Percentiles rank a stretch among this genome's conserved stretches.
phyloP scores from a whole-genome alignment of 1,140 invertebrate genomes.

The Dendrolimus punctatus region DNA sequence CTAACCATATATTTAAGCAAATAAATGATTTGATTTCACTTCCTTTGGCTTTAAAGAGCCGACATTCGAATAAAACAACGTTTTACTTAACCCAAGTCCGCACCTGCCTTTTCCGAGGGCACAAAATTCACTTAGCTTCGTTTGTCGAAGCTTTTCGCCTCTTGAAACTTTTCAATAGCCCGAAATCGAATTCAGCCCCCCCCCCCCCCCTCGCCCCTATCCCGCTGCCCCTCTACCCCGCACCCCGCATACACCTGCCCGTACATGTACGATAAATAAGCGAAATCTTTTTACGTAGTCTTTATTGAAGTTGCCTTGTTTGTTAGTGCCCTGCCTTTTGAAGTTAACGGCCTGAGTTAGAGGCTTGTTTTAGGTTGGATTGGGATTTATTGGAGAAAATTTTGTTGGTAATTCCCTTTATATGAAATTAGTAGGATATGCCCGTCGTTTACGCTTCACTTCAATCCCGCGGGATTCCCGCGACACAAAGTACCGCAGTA shows the following conservation, averaged over 20 bases:
- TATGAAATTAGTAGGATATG: too few species aligned
- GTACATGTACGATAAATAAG: conserved; percentile 4
- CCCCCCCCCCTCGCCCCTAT: conserved; percentile 11
- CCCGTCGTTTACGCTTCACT: too few species aligned
- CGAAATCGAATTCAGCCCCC: conserved; percentile 58
- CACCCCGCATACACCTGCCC: conserved; percentile 16
- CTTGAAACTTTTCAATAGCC: conserved; percentile 70
- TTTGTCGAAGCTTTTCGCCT: conserved; percentile 71
- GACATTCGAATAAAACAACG: not conserved
- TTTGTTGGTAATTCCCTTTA: too few species aligned
- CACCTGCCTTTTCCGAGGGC: conserved; percentile 47
- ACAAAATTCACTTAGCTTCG: conserved; percentile 69
- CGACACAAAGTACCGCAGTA: too few species aligned
- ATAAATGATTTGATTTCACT: too few species aligned
- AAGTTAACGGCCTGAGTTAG: too few species aligned
- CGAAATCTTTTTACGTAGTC: not conserved
- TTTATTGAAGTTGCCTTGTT: too few species aligned
- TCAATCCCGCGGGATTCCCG: too few species aligned
- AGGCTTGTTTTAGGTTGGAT: too few species aligned
- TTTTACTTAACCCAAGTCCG: conserved; percentile 18
- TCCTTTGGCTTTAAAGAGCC: not conserved
- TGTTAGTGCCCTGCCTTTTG: too few species aligned
- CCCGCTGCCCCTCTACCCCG: conserved; percentile 7
- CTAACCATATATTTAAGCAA: too few species aligned
- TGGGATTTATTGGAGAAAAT: too few species aligned